Evolutionary conservation across 2,888 invertebrate genomes (phyloP).

Genomic region (Lasioglossum leucozonium): DNA sequence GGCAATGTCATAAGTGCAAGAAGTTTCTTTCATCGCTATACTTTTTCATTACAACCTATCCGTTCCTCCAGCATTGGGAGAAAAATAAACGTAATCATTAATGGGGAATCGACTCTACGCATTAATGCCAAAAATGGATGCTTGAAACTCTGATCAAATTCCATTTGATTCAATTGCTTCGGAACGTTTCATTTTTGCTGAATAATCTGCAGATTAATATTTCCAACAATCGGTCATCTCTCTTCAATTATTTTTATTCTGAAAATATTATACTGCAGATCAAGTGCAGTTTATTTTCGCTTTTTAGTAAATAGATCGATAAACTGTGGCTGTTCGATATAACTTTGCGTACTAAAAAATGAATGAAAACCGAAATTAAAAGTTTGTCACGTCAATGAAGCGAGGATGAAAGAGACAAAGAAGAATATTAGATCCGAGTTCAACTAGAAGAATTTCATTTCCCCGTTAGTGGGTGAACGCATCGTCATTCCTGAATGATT

Average conservation of each 20-base stretch:
- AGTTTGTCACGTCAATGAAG: background rate
- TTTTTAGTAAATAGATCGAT: background rate
- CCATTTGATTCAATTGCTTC: background rate
- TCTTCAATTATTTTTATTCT: background rate
- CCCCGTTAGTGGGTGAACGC: background rate
- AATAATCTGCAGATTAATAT: background rate
- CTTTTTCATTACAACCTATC: background rate
- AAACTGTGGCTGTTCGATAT: background rate
- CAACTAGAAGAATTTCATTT: background rate
- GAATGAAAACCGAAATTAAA: background rate
- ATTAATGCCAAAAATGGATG: background rate
- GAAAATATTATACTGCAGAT: background rate
- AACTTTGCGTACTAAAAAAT: background rate
- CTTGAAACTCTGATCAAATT: no score
- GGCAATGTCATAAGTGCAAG: slow-evolving; percentile 21
- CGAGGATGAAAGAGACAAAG: background rate
- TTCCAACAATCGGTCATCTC: background rate
- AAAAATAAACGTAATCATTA: background rate
- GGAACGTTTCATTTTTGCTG: background rate
- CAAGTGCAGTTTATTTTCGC: background rate
- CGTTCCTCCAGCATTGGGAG: background rate
- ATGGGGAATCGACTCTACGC: background rate
- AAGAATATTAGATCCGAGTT: background rate
- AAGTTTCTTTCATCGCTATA: background rate
- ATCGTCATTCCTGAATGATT: background rate